phyloP scores from a whole-genome alignment of 2,888 invertebrate species.

The Ethmia dodecea region DNA sequence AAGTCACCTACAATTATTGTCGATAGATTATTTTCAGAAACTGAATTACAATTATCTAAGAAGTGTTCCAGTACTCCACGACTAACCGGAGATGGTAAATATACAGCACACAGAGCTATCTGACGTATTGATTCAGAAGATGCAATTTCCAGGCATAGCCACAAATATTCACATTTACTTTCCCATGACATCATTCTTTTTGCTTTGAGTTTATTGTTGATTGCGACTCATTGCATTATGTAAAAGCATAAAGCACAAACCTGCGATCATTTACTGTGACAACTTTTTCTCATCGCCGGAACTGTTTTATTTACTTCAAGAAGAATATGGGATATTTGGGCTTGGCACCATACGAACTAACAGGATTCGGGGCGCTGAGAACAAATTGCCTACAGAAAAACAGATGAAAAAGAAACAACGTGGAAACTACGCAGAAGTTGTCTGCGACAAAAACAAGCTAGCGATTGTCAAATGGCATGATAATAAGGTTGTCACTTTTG shows the following conservation, averaged over 20 bases:
- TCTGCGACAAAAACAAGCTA: conserved; percentile 21
- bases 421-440: conserved; percentile 18
- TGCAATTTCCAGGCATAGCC: no score
- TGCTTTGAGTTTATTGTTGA: no score
- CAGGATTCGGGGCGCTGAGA: conserved; percentile 22
- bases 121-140: no score
- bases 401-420: conserved; percentile 22
- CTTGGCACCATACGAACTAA: conserved; percentile 24
- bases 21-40: conserved; percentile 1
- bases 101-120: conserved; percentile 8
- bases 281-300: conserved; percentile 16
- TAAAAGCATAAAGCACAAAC: conserved; percentile 16
- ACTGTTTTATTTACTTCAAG: conserved; percentile 19
- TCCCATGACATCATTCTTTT: no score
- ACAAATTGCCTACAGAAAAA: conserved; percentile 18
- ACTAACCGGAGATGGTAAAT: conserved; percentile 6
- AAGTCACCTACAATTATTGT: conserved; percentile 8
- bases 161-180: no score
- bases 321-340: conserved; percentile 25
- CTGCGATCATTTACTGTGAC: conserved; percentile 4
- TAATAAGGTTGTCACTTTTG: conserved; percentile 29
- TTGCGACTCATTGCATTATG: conserved; percentile 23
- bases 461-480: conserved; percentile 29
- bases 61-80: background rate
- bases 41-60: conserved; percentile 1